phyloP scores from a whole-genome alignment of 2,888 invertebrate genomes.

The Noctua fimbriata region DNA sequence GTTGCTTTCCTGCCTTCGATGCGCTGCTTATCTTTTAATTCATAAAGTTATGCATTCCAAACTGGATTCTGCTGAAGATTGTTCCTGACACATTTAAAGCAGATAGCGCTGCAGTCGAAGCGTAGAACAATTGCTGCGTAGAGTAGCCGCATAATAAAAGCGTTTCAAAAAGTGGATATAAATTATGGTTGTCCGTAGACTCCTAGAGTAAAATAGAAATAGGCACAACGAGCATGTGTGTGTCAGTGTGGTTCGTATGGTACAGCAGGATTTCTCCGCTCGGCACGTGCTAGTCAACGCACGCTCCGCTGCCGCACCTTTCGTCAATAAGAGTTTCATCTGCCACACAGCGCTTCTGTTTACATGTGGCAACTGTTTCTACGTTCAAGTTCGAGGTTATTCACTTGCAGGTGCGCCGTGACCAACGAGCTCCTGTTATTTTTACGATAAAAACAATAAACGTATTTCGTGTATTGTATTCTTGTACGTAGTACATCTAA shows the following conservation, averaged over 20 bases:
- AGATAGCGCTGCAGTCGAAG: constrained; percentile 30
- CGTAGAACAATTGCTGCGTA: constrained; percentile 43
- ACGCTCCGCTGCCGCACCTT: constrained; percentile 75
- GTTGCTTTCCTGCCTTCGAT: constrained; percentile 73
- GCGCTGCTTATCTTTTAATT: constrained; percentile 64
- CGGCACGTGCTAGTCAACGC: constrained; percentile 78
- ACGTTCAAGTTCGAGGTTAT: constrained; percentile 88
- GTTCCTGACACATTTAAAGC: constrained; percentile 16
- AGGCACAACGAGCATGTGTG: constrained; percentile 64
- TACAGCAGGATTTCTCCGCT: constrained; percentile 79
- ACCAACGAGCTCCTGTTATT: constrained; percentile 52
- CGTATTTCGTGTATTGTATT: constrained; percentile 8
- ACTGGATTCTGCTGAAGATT: constrained; percentile 21
- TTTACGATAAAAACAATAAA: constrained; percentile 43
- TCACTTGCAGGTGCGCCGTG: constrained; percentile 69
- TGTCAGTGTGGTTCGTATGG: constrained; percentile 65
- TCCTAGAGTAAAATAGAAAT: constrained; percentile 67
- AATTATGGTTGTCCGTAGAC: constrained; percentile 67
- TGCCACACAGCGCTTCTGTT: constrained; percentile 80
- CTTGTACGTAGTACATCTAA: constrained; percentile 25
- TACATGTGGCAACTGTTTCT: constrained; percentile 80
- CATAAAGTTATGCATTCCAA: constrained; percentile 60
- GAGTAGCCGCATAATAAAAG: constrained; percentile 51
- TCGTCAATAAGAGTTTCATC: constrained; percentile 83
- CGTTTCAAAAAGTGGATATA: constrained; percentile 62